Evolutionary conservation across 2,113 vertebrate genomes (phyloP), one percentile per base, ranked within the genome.

Genomic region (Trochalopteron elliotii): DNA sequence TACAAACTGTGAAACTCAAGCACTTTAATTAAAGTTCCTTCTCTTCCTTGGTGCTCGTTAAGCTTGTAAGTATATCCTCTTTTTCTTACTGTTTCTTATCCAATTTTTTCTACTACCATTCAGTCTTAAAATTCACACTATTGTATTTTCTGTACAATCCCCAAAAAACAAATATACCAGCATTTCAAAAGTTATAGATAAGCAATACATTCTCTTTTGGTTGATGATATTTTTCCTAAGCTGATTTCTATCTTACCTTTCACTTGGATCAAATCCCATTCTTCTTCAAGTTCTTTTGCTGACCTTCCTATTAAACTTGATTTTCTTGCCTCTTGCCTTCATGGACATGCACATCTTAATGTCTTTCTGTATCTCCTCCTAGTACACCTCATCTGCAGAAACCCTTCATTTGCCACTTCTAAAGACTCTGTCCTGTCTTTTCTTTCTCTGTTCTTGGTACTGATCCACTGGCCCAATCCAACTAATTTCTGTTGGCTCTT

Each of bases 401-500:
- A 63, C 39, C 55, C 20, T 90, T 93, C n/a, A 45, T 61, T 70
- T 4, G 1, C 63, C 39, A 68, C 76, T 88, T 83, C 55, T 63
- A 91, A 64, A 87, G 40, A 64, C 57, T 23, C 37, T 11, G 2
- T 52, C 60, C 22, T 63, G 18, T 25, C 67, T 93, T 89, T 75
- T 87, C 56, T 74, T 83, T 81, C 71, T 42, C 30, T 81, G 0
- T 52, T 76, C 68, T 94, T 96, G 88, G 90, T 93, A 90, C 64
- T 17, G 77, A 78, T 94, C 87, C 89, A 93, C 12, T 70, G 85
- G 75, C 42, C 85, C 68, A 92, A 88, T 94, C 76, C 80, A 95
- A 83, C 64, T 86, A 92, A 94, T 93, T 94, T 93, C 63, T 12
- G 2, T 44, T 90, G 85, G 69, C 77, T 74, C 49, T 44, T 64